A percentile compares a stretch with the other conserved stretches of the same genome.
Evolutionary conservation across 2,113 vertebrate genomes (phyloP).

Genomic region (Agapornis roseicollis): DNA sequence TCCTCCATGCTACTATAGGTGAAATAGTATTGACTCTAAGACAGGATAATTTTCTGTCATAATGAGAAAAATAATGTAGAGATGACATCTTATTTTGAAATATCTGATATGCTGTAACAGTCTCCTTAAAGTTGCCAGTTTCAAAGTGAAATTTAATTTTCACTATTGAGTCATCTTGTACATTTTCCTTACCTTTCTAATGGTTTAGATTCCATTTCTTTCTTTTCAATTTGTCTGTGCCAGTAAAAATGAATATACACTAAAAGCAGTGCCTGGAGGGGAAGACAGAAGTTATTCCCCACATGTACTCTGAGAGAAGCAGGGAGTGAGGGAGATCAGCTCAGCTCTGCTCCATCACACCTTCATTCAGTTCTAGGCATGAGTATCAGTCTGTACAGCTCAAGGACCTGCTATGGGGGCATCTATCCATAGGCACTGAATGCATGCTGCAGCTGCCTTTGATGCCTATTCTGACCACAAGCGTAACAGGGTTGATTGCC

Average conservation of each 20-base stretch:
- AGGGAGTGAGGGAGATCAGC: not conserved
- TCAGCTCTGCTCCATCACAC: accelerated
- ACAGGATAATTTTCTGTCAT: not conserved
- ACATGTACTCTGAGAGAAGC: not conserved
- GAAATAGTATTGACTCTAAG: not conserved
- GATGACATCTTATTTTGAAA: conserved; percentile 20
- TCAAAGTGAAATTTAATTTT: not conserved
- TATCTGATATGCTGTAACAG: not conserved
- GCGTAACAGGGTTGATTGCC: not conserved
- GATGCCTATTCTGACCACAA: not conserved
- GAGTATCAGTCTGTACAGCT: not conserved
- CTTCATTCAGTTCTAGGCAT: not conserved
- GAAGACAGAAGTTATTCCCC: not conserved
- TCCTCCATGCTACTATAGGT: not conserved
- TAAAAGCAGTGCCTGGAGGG: not conserved
- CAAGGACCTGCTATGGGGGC: accelerated
- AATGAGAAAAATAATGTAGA: not conserved
- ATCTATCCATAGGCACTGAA: not conserved
- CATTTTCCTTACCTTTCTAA: not conserved
- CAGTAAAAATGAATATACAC: not conserved
- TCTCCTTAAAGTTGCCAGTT: not conserved
- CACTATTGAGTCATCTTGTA: not conserved
- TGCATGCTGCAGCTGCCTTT: accelerated
- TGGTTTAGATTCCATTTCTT: not conserved
- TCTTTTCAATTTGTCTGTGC: not conserved